A percentile compares a stretch with the other conserved stretches of the same genome.
These are phyloP conservation scores for Fukomys damarensis DNA, from an alignment of 2,113 vertebrate genomes.

Conservation along the genomic window DNA sequence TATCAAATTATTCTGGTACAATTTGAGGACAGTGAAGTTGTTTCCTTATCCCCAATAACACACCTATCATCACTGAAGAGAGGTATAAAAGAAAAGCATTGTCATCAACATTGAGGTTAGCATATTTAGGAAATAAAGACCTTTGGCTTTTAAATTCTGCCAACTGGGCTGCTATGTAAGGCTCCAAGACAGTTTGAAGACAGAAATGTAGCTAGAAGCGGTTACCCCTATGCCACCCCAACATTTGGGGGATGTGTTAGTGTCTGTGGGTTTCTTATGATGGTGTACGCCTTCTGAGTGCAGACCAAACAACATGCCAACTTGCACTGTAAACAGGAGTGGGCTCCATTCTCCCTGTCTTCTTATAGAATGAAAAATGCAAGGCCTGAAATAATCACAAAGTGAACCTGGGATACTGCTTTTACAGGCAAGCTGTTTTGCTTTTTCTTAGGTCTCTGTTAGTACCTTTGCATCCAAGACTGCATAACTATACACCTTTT, in stretches of 20 bases:
- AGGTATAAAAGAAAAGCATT: neutral
- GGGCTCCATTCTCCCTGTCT: neutral
- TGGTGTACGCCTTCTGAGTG: rapidly evolving
- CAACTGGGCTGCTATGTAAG: neutral
- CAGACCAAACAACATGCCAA: neutral
- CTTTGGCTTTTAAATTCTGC: neutral
- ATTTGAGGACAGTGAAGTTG: conserved; percentile 42
- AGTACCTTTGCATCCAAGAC: rapidly evolving
- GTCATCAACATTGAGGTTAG: neutral
- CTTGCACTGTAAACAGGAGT: neutral
- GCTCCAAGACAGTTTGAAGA: neutral
- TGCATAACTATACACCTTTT: neutral
- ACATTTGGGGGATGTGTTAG: rapidly evolving
- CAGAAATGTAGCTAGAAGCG: rapidly evolving
- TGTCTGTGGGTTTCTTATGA: neutral
- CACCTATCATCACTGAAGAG: neutral
- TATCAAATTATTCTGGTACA: neutral
- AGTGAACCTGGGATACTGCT: neutral
- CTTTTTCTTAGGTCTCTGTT: too few relatives aligned
- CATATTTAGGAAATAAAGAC: neutral
- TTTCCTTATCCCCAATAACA: neutral
- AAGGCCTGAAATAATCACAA: neutral
- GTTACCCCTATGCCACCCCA: neutral
- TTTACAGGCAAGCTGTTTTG: rapidly evolving
- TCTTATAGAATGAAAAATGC: neutral